phyloP scores from a whole-genome alignment of 2,888 invertebrate species.

The Drosophila greeni region DNA sequence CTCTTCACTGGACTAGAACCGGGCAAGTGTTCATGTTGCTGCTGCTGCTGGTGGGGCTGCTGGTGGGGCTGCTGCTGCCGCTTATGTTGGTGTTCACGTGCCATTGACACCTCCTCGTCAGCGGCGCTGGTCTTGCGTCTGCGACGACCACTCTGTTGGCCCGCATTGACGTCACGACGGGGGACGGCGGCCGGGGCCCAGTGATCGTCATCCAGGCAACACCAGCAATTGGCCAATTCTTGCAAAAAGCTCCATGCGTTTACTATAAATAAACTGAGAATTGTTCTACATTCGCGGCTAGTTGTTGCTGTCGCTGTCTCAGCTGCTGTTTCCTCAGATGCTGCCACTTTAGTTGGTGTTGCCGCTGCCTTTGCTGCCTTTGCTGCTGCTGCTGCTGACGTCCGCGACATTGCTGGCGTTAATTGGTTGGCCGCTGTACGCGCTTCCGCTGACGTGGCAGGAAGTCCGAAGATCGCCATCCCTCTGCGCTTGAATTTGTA shows the following conservation, averaged over 20 bases:
- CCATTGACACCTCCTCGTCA: slow-evolving; percentile 74
- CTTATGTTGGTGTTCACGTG: slow-evolving; percentile 61
- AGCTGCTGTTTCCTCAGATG: slow-evolving; percentile 25
- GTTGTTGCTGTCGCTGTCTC: slow-evolving; percentile 32
- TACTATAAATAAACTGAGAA: slow-evolving; percentile 73
- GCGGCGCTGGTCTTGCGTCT: slow-evolving; percentile 3
- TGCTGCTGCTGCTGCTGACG: slow-evolving; percentile 48
- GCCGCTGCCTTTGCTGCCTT: slow-evolving; percentile 37
- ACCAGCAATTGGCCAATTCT: slow-evolving; percentile 53
- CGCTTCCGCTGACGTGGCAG: slow-evolving; percentile 50
- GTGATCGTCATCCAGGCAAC: slow-evolving; percentile 35
- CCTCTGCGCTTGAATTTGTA: slow-evolving; percentile 79
- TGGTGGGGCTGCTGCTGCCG: slow-evolving; percentile 9
- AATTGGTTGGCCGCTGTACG: slow-evolving; percentile 62
- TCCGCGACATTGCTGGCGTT: slow-evolving; percentile 60
- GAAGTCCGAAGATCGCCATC: slow-evolving; percentile 61
- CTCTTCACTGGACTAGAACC: slow-evolving; percentile 62
- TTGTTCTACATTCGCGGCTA: slow-evolving; percentile 67
- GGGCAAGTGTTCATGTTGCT: slow-evolving; percentile 50
- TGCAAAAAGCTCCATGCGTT: slow-evolving; percentile 69
- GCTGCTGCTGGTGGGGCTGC: slow-evolving; percentile 12
- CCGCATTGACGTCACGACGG: slow-evolving; percentile 62
- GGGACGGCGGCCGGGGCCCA: slow-evolving; percentile 26
- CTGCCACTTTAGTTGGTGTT: slow-evolving; percentile 27
- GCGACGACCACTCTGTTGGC: not conserved